Conservation (phyloP, 2,888 invertebrate genomes). For the Strigamia transsilvanica region DNA sequence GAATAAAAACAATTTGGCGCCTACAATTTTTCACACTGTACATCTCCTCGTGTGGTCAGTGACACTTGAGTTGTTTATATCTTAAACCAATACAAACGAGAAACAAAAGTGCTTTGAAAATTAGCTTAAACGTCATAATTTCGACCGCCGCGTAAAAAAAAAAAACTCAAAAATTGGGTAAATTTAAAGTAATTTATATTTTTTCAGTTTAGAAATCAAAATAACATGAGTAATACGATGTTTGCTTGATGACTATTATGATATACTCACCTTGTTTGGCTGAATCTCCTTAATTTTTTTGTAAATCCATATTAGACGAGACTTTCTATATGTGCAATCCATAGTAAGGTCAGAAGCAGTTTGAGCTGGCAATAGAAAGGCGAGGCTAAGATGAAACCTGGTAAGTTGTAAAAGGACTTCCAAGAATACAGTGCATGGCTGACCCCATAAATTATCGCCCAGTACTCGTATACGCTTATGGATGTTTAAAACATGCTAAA, state of each 20-base stretch:
- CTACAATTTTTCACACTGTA: neutral
- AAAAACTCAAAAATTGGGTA: neutral
- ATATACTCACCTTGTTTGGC: neutral
- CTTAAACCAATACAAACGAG: neutral
- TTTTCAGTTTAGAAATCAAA: neutral
- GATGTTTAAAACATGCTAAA: constrained; percentile 9
- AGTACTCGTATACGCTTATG: neutral
- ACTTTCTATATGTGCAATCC: neutral
- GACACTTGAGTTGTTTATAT: constrained; percentile 16
- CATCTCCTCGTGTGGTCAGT: neutral
- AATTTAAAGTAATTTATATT: neutral
- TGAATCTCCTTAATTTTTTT: neutral
- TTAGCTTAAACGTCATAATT: neutral
- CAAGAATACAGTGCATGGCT: constrained; percentile 21
- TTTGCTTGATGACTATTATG: neutral
- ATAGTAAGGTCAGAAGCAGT: constrained; percentile 17
- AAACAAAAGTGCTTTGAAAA: neutral
- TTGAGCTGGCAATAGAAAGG: constrained; percentile 26
- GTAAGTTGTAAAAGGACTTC: constrained; percentile 30
- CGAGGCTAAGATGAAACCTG: constrained; percentile 23
- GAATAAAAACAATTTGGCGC: constrained; percentile 4
- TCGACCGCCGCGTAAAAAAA: neutral
- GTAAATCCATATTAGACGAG: neutral
- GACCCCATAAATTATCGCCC: constrained; percentile 30
- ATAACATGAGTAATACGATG: neutral